These are phyloP conservation scores for Agonum fuliginosum DNA, from an alignment of 2,888 invertebrate genomes.

Conservation along the genomic window DNA sequence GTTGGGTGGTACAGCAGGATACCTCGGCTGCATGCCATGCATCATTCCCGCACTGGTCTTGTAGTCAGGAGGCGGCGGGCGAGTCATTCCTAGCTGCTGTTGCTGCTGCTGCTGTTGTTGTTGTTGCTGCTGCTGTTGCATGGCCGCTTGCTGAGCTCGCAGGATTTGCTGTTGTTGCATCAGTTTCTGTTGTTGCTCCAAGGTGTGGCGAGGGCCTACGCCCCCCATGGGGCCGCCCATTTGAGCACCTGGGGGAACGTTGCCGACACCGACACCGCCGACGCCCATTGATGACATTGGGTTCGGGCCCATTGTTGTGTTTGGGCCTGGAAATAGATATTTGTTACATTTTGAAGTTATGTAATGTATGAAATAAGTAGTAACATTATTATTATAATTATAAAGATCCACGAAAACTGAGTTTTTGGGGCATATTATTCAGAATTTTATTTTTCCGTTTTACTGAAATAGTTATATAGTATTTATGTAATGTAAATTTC, in stretches of 20 bases:
- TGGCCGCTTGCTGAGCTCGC: slow-evolving; percentile 71
- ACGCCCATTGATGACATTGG: neutral
- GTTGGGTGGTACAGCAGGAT: slow-evolving; percentile 74
- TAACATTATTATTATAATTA: no score
- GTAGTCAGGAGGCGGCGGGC: slow-evolving; percentile 91
- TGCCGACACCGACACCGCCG: neutral
- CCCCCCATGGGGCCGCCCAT: neutral
- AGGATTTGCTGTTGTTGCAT: slow-evolving; percentile 64
- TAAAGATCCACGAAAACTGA: no score
- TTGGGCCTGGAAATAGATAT: slow-evolving; percentile 44
- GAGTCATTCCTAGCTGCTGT: slow-evolving; percentile 68
- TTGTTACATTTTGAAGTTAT: no score
- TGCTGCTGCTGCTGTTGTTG: slow-evolving; percentile 65
- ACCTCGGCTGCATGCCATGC: slow-evolving; percentile 70
- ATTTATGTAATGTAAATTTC: no score
- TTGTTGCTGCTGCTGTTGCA: slow-evolving; percentile 54
- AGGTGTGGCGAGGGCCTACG: slow-evolving; percentile 6
- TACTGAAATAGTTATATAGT: no score
- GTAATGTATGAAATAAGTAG: no score
- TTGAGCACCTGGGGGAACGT: neutral
- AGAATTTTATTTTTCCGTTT: no score
- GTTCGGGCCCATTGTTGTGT: slow-evolving; percentile 28
- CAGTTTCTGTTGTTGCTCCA: slow-evolving; percentile 52
- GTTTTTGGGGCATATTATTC: no score
- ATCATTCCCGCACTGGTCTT: slow-evolving; percentile 79